These are phyloP conservation scores for Anolis sagrei DNA, from an alignment of 2,113 vertebrate species.

Conservation along the genomic window DNA sequence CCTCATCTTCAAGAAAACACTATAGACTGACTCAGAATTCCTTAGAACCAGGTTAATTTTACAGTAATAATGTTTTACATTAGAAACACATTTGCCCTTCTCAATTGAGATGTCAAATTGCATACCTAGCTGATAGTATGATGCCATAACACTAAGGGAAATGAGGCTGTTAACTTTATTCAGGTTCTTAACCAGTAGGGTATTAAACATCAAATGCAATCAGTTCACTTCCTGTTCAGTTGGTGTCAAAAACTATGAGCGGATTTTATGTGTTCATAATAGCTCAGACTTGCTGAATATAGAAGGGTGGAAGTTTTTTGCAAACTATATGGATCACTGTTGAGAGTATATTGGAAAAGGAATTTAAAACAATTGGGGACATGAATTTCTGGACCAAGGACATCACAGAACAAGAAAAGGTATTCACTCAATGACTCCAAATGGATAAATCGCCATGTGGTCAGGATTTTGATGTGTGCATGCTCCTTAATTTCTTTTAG, in stretches of 20 bases:
- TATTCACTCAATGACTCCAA: not conserved
- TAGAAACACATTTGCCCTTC: not conserved
- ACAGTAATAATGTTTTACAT: not conserved
- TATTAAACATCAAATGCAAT: not conserved
- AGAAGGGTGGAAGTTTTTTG: not conserved
- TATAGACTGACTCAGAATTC: not conserved
- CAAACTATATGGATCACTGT: not conserved
- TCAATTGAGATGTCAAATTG: not conserved
- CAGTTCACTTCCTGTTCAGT: slow-evolving; percentile 1
- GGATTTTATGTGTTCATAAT: not conserved
- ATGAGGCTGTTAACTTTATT: not conserved
- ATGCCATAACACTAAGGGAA: not conserved
- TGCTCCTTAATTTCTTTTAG: not conserved
- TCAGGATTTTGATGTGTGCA: not conserved
- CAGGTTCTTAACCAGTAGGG: not conserved
- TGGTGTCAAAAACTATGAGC: slow-evolving; percentile 4
- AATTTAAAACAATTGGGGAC: not conserved
- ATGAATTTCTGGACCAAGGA: not conserved
- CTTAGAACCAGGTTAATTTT: not conserved
- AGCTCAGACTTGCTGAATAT: not conserved
- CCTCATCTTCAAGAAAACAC: not conserved
- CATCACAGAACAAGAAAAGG: not conserved
- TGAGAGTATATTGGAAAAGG: not conserved
- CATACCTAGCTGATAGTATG: not conserved
- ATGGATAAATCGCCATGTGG: not conserved